A percentile compares a stretch with the other conserved stretches of the same genome.
Evolutionary conservation across 2,113 vertebrate genomes (phyloP).

Genomic region (Xiphophorus maculatus): DNA sequence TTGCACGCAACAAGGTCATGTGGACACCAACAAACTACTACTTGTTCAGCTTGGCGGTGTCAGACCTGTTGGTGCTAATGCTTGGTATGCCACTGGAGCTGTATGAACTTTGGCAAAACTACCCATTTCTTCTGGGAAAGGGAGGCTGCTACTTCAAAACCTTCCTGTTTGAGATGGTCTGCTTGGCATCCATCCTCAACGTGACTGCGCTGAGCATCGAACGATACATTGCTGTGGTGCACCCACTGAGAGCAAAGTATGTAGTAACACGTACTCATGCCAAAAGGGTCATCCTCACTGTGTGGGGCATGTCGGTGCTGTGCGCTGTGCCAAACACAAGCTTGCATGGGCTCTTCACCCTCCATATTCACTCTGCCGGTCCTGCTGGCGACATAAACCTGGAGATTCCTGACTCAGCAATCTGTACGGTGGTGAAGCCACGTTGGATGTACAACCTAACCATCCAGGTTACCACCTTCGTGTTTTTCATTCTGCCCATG

Average conservation of each 20-base stretch:
- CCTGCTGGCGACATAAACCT: constrained; percentile 10
- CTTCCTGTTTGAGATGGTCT: constrained; percentile 90
- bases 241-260: constrained; percentile 90
- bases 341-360: constrained; percentile 85
- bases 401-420: constrained; percentile 79
- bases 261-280: constrained; percentile 87
- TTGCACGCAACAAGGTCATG: constrained; percentile 89
- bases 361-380: constrained; percentile 59
- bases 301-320: constrained; percentile 87
- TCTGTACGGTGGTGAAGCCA: constrained; percentile 84
- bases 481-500: constrained; percentile 95
- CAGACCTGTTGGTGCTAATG: constrained; percentile 92
- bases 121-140: constrained; percentile 89
- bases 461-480: constrained; percentile 87
- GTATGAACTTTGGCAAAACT: constrained; percentile 93
- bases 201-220: constrained; percentile 92
- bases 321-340: constrained; percentile 94
- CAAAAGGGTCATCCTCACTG: constrained; percentile 83
- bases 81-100: constrained; percentile 93
- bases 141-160: constrained; percentile 91
- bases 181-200: constrained; percentile 93
- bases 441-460: constrained; percentile 87
- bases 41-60: constrained; percentile 91
- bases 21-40: constrained; percentile 94
- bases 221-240: constrained; percentile 92